Evolutionary conservation across 2,888 invertebrate genomes (phyloP), one percentile per base, ranked within the genome.

Genomic region (Micropterix aruncella): DNA sequence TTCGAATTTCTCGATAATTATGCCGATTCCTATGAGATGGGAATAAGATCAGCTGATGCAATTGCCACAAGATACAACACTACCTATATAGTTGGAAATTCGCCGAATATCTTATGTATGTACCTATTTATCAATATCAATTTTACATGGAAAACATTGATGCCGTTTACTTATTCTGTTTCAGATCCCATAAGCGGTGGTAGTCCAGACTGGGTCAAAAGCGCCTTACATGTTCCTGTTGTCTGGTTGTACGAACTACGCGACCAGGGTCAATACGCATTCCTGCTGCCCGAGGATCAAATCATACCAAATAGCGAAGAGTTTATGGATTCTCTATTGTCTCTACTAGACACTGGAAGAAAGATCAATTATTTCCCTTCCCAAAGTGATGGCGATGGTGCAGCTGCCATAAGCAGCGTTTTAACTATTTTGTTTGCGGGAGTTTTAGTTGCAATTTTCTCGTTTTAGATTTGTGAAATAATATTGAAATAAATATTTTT

Each of bases 221-320:
- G 68, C 9, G 58, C 55, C 1, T 59, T 65, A 7, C 62, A 63
- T 2, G 61, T 73, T 9, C 67, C 70, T 36, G 60, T 75, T 19
- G 60, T 66, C 12, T 75, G 65, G 53, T 75, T 75, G 0, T 66
- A 75, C 43, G 79, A 79, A 54, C 62, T 80, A 16, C 64, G 81
- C 2, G 83, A 83, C 53, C 68, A 56, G 3, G 79, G 79, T 1
- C 53, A 56, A 2, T 68, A 70, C 56, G 82, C 81, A 0, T 82
- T 82, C 56, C 46, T 79, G 1, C 57, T 83, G 15, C 81, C 81
- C 1, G 59, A 74, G 0, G 60, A 63, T 1, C 69, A 75, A 53
- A 81, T 82, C 46, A 58, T 70, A 19, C 68, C 73, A 64, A 70
- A 71, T 19, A 66, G 65, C 18, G 55, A 64, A 44, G 77, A 78